phyloP scores from a whole-genome alignment of 2,797 vertebrate species.

The Rhinichthys osculus region DNA sequence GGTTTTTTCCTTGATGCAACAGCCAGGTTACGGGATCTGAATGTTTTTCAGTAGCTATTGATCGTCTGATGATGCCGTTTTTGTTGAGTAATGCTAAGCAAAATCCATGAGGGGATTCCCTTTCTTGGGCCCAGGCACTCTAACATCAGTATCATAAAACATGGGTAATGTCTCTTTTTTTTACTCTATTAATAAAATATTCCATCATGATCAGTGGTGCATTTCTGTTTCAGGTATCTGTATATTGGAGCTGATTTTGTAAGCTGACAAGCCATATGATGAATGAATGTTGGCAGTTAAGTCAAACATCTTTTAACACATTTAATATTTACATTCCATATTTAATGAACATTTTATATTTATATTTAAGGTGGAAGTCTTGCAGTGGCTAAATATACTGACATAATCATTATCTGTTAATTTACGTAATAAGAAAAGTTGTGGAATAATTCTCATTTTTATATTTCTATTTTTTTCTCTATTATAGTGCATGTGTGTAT shows the following conservation, averaged over 20 bases:
- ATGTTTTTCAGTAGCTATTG: constrained; percentile 10
- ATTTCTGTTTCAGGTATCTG: constrained; percentile 8
- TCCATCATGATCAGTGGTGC: neutral
- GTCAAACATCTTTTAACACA: neutral
- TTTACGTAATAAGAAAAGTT: neutral
- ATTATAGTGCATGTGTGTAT: too few species aligned
- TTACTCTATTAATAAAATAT: constrained; percentile 11
- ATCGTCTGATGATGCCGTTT: neutral
- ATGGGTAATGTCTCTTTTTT: neutral
- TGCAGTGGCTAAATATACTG: neutral
- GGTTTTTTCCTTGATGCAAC: neutral
- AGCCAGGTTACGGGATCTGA: neutral
- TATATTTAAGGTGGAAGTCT: neutral
- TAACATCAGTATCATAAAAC: neutral
- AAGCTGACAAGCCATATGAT: constrained; percentile 13
- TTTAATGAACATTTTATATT: constrained; percentile 1
- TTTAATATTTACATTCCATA: neutral
- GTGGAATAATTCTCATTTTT: neutral
- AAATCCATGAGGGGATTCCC: neutral
- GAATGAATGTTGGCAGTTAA: constrained; percentile 7
- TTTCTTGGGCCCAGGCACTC: neutral
- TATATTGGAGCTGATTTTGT: constrained; percentile 7
- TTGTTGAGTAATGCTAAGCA: neutral
- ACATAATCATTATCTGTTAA: neutral
- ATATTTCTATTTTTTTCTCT: neutral